Percentiles rank a stretch among this genome's conserved stretches.
Conservation (phyloP, 1,140 invertebrate species). For the Drosophila truncata region DNA sequence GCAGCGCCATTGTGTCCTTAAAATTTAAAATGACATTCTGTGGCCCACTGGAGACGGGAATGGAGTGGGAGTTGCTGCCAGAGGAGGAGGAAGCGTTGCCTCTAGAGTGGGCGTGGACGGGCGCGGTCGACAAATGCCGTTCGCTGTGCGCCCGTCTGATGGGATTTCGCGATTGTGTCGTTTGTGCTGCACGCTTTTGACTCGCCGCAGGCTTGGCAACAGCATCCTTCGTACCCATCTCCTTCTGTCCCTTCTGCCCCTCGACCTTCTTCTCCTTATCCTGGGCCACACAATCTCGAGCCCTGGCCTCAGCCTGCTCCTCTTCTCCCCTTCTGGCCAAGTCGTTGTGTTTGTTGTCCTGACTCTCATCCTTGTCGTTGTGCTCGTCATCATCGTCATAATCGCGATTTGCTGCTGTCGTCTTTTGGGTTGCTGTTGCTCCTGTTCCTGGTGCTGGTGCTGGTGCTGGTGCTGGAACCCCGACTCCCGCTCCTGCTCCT, state of each 20-base stretch:
- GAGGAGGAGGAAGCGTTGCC: conserved; percentile 6
- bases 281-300: conserved; percentile 13
- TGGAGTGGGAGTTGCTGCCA: conserved; percentile 32
- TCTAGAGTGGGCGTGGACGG: conserved; percentile 23
- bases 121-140: conserved; percentile 76
- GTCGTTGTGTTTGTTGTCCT: conserved; percentile 62
- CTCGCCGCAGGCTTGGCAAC: conserved; percentile 69
- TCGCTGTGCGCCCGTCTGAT: conserved; percentile 85
- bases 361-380: conserved; percentile 62
- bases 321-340: conserved; percentile 23
- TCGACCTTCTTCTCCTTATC: conserved; percentile 24
- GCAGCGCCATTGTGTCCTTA: conserved; percentile 92
- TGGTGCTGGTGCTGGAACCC: conserved; percentile 8
- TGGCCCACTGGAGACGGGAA: conserved; percentile 31
- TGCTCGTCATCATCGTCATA: conserved; percentile 78
- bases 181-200: conserved; percentile 79
- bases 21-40: conserved; percentile 86
- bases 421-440: conserved; percentile 53
- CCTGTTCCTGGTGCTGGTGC: conserved; percentile 21
- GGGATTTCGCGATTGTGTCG: conserved; percentile 85
- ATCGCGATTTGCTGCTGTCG: conserved; percentile 78
- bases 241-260: conserved; percentile 7
- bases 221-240: conserved; percentile 32
- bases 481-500: conserved; percentile 11
- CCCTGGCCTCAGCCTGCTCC: conserved; percentile 14